These are phyloP conservation scores for Stenchaetothrips biformis DNA, from an alignment of 2,888 invertebrate genomes.

Conservation along the genomic window DNA sequence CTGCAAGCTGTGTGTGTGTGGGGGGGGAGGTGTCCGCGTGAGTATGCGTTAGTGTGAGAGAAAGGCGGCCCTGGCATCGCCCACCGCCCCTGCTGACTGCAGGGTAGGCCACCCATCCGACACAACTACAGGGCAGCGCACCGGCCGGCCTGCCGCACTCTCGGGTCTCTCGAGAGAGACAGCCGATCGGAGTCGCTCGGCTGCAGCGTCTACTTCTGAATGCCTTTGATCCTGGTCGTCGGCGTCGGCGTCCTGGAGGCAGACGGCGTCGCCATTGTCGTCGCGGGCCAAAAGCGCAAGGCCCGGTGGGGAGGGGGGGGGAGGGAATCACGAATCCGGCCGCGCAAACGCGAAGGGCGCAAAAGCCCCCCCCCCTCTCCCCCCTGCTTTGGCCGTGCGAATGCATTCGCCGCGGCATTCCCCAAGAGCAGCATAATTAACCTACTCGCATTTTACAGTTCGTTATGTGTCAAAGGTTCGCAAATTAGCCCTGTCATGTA, in stretches of 20 bases:
- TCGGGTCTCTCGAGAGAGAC: no score
- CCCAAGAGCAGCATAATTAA: not conserved
- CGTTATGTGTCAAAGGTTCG: slow-evolving; percentile 24
- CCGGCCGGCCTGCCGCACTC: no score
- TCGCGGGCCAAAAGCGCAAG: no score
- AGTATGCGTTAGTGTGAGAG: not conserved
- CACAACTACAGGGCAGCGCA: not conserved
- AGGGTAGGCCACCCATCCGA: slow-evolving; percentile 10
- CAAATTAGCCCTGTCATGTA: slow-evolving; percentile 13
- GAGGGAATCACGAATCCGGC: no score
- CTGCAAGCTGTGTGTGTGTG: no score
- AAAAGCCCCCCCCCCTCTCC: not conserved
- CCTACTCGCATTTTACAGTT: slow-evolving; percentile 14
- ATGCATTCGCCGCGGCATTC: not conserved
- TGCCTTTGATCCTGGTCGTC: no score
- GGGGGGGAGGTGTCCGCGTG: no score
- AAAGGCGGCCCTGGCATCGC: not conserved
- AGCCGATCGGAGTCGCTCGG: no score
- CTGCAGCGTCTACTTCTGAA: no score
- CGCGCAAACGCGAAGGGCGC: not conserved
- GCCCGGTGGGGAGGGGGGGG: no score
- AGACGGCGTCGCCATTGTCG: no score
- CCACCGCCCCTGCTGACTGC: not conserved
- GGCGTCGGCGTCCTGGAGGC: no score
- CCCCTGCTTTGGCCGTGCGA: not conserved